Conservation (phyloP, 2,797 vertebrate genomes). For the Chaenodraco wilsoni region DNA sequence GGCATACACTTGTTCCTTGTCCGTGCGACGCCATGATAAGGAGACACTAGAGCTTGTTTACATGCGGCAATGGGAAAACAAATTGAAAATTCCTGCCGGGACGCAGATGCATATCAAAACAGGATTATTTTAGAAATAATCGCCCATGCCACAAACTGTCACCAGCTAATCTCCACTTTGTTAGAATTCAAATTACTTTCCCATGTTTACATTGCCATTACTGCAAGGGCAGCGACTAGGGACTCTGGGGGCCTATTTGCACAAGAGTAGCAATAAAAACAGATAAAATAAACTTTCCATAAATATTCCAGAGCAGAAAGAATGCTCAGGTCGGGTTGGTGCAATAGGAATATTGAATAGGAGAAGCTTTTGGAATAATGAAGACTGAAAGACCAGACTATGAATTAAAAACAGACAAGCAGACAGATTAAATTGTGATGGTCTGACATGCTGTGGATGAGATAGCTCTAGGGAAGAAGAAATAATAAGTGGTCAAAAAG, state of each 20-base stretch:
- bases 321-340: slow-evolving; percentile 73
- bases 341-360: slow-evolving; percentile 75
- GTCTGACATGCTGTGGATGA: slow-evolving; percentile 42
- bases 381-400: slow-evolving; percentile 55
- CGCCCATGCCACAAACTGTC: slow-evolving; percentile 84
- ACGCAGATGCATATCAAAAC: slow-evolving; percentile 90
- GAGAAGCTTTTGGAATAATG: slow-evolving; percentile 69
- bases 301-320: slow-evolving; percentile 78
- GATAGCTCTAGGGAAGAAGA: slow-evolving; percentile 31
- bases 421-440: slow-evolving; percentile 80
- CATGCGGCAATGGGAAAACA: slow-evolving; percentile 87
- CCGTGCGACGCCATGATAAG: slow-evolving; percentile 85
- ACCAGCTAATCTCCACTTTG: slow-evolving; percentile 88
- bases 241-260: slow-evolving; percentile 81
- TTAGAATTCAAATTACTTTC: slow-evolving; percentile 89
- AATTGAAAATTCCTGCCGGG: slow-evolving; percentile 89
- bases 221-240: slow-evolving; percentile 79
- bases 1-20: slow-evolving; percentile 77
- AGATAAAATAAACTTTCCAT: slow-evolving; percentile 83
- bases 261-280: slow-evolving; percentile 81
- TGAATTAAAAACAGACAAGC: slow-evolving; percentile 64
- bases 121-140: slow-evolving; percentile 91
- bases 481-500: slow-evolving; percentile 49
- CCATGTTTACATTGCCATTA: slow-evolving; percentile 87
- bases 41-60: slow-evolving; percentile 88